A percentile compares a stretch with the other conserved stretches of the same genome.
phyloP scores from a whole-genome alignment of 1,140 invertebrate genomes.

The Bombus waltoni region DNA sequence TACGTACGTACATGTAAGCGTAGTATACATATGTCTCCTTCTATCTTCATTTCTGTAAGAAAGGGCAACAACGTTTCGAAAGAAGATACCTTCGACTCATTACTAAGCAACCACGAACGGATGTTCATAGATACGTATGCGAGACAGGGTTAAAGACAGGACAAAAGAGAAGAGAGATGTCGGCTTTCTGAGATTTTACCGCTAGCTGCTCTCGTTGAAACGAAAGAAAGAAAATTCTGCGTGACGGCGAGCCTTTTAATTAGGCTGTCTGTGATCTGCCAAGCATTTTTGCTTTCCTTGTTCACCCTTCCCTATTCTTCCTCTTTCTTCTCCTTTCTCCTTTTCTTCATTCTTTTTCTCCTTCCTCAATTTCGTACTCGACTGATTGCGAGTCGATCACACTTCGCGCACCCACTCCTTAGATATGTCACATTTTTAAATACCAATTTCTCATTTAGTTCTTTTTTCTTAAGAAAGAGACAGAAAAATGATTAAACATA shows the following conservation, averaged over 20 bases:
- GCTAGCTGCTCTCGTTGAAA: constrained; percentile 2
- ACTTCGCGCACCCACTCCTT: not conserved
- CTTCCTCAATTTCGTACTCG: not conserved
- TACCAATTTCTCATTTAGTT: not conserved
- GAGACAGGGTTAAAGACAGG: constrained; percentile 35
- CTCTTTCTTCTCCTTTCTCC: not conserved
- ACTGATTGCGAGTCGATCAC: constrained; percentile 1
- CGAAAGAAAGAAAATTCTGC: constrained; percentile 38
- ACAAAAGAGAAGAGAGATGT: constrained; percentile 50
- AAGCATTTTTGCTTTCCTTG: constrained; percentile 50
- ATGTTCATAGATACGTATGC: constrained; percentile 31
- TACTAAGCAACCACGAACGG: constrained; percentile 38
- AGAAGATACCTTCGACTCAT: constrained; percentile 32
- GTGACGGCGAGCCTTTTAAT: constrained; percentile 62
- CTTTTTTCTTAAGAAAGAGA: no score
- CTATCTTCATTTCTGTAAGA: not conserved
- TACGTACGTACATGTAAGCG: not conserved
- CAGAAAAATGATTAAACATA: not conserved
- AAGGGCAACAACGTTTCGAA: constrained; percentile 21
- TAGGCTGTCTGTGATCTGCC: constrained; percentile 63
- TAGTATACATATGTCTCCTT: not conserved
- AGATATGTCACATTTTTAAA: not conserved
- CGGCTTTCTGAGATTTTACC: constrained; percentile 56
- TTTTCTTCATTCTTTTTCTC: not conserved
- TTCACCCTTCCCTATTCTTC: not conserved